Conservation (phyloP, 1,140 invertebrate genomes). For the Listronotus oregonensis region DNA sequence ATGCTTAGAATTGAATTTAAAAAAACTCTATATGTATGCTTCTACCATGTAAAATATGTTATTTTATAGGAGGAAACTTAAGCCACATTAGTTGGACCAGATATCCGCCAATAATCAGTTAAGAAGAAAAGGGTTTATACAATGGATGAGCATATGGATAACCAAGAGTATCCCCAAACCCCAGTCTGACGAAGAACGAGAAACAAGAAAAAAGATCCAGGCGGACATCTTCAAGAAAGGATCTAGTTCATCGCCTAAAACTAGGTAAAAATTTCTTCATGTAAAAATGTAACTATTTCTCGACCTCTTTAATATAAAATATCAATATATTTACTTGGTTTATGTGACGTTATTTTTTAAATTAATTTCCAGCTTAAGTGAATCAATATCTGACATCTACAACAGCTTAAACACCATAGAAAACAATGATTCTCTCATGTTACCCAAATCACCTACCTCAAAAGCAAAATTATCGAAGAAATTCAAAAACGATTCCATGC, state of each 20-base stretch:
- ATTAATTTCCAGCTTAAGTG: conserved; percentile 33
- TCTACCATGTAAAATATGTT: neutral
- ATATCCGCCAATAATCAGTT: conserved; percentile 51
- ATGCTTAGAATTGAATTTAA: too few relatives aligned
- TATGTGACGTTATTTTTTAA: too few relatives aligned
- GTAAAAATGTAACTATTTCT: too few relatives aligned
- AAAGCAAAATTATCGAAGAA: conserved; percentile 56
- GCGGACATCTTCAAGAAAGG: conserved; percentile 18
- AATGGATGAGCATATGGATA: conserved; percentile 24
- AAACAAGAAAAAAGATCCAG: conserved; percentile 34
- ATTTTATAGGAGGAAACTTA: conserved; percentile 68
- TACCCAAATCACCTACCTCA: conserved; percentile 41
- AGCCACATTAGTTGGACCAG: conserved; percentile 64
- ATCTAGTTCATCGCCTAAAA: conserved; percentile 31
- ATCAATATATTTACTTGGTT: too few relatives aligned
- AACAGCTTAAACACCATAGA: conserved; percentile 23
- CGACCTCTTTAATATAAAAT: too few relatives aligned
- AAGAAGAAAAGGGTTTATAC: conserved; percentile 14
- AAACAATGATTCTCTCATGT: conserved; percentile 10
- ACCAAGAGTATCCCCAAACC: conserved; percentile 41
- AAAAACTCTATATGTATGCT: too few relatives aligned
- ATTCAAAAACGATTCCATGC: conserved; percentile 47
- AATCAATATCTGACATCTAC: conserved; percentile 31
- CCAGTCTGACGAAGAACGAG: conserved; percentile 53
- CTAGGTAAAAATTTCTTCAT: conserved; percentile 25